Conservation (phyloP, 2,888 invertebrate genomes). For the Camptogramma bilineatum region DNA sequence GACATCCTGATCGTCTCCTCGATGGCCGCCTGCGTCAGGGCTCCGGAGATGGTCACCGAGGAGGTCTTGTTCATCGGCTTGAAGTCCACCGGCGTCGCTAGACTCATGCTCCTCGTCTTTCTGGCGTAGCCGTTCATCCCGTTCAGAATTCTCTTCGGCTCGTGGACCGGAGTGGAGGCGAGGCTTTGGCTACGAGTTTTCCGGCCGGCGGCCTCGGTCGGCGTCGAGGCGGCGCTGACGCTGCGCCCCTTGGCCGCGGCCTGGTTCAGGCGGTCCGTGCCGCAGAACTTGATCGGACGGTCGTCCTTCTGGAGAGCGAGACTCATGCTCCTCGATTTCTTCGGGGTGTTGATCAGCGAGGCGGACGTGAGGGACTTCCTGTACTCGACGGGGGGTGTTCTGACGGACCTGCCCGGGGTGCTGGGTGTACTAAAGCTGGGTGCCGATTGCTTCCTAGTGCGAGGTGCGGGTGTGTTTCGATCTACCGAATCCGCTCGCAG, state of each 20-base stretch:
- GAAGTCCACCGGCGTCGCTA: slow-evolving; percentile 62
- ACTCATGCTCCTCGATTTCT: slow-evolving; percentile 78
- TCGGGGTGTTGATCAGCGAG: slow-evolving; percentile 58
- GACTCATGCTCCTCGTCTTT: slow-evolving; percentile 77
- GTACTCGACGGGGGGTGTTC: slow-evolving; percentile 66
- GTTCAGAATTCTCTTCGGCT: slow-evolving; percentile 59
- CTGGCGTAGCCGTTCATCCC: slow-evolving; percentile 59
- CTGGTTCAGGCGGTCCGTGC: slow-evolving; percentile 66
- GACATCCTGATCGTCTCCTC: slow-evolving; percentile 79
- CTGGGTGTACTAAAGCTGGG: slow-evolving; percentile 73
- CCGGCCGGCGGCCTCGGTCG: slow-evolving; percentile 53
- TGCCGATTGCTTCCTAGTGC: slow-evolving; percentile 73
- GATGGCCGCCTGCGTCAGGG: slow-evolving; percentile 78
- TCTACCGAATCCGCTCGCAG: slow-evolving; percentile 57
- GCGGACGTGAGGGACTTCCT: slow-evolving; percentile 66
- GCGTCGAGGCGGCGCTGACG: slow-evolving; percentile 61
- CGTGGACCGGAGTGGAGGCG: slow-evolving; percentile 69
- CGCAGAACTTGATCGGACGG: slow-evolving; percentile 61
- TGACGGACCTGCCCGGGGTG: slow-evolving; percentile 61
- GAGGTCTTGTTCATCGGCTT: slow-evolving; percentile 63
- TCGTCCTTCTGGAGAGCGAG: slow-evolving; percentile 63
- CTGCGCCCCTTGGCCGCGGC: slow-evolving; percentile 53
- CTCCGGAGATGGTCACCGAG: slow-evolving; percentile 60
- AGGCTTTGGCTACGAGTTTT: slow-evolving; percentile 75
- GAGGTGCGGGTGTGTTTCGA: slow-evolving; percentile 50